A percentile compares a stretch with the other conserved stretches of the same genome.
Evolutionary conservation across 2,113 vertebrate genomes (phyloP).

Genomic region (Anarhynchus alexandrinus): DNA sequence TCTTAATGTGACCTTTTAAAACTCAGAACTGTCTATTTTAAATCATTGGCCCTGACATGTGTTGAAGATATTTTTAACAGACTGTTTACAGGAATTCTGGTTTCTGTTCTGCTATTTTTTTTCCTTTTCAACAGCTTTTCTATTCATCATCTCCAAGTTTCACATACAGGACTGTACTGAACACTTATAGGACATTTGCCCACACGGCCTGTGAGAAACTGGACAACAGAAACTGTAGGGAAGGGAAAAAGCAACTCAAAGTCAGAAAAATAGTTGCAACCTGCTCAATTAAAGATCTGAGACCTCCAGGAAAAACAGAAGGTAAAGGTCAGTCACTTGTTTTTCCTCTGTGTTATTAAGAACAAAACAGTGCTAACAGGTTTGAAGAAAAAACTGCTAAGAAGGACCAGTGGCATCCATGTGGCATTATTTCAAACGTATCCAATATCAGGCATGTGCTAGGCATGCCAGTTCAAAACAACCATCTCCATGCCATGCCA

Average conservation of each 20-base stretch:
- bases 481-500: too few relatives aligned
- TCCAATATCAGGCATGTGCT: too few relatives aligned
- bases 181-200: background rate
- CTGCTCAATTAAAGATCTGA: too few relatives aligned
- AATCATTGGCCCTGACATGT: background rate
- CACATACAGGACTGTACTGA: background rate
- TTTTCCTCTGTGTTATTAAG: too few relatives aligned
- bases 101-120: conserved; percentile 56
- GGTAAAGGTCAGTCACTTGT: too few relatives aligned
- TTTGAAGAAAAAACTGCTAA: too few relatives aligned
- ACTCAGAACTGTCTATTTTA: conserved; percentile 35
- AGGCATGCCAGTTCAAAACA: too few relatives aligned
- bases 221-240: background rate
- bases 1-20: conserved; percentile 3
- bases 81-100: conserved; percentile 58
- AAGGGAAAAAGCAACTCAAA: background rate
- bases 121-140: conserved; percentile 29
- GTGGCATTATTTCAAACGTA: too few relatives aligned
- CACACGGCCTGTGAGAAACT: background rate
- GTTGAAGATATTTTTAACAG: conserved; percentile 56
- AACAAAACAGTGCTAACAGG: too few relatives aligned
- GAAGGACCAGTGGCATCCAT: too few relatives aligned
- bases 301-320: too few relatives aligned
- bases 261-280: too few relatives aligned
- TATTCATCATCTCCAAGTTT: background rate